Evolutionary conservation across 1,140 invertebrate species (phyloP).

Genomic region (Trichonephila clavata): DNA sequence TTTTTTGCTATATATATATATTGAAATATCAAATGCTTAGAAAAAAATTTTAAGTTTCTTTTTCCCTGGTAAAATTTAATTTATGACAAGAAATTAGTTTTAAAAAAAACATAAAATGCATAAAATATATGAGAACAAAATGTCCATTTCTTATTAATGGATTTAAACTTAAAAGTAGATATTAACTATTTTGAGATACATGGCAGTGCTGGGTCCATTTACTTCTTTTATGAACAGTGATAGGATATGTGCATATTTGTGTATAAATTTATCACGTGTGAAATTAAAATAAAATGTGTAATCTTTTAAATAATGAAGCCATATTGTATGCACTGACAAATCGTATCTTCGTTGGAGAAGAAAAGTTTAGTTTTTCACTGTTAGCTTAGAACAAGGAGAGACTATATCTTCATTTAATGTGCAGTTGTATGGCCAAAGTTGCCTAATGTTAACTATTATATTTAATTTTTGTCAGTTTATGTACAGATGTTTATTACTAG

Average conservation of each 20-base stretch:
- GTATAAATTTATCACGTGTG: neutral
- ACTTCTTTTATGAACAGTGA: conserved; percentile 22
- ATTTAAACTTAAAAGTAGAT: neutral
- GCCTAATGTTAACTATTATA: conserved; percentile 39
- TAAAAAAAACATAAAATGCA: neutral
- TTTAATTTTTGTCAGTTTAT: conserved; percentile 62
- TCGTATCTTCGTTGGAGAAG: conserved; percentile 35
- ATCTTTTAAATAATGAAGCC: conserved; percentile 6
- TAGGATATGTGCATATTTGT: neutral
- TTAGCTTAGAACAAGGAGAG: conserved; percentile 40
- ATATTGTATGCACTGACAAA: conserved; percentile 21
- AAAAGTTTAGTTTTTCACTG: conserved; percentile 66
- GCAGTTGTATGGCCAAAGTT: conserved; percentile 41
- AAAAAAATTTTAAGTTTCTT: too few species aligned
- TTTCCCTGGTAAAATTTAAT: too few species aligned
- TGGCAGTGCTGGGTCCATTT: conserved; percentile 40
- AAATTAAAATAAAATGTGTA: neutral
- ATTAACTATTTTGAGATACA: neutral
- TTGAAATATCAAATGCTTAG: too few species aligned
- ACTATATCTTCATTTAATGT: conserved; percentile 21
- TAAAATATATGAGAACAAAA: conserved; percentile 3
- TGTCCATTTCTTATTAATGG: neutral
- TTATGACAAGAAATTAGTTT: too few species aligned
- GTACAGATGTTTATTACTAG: conserved; percentile 71
- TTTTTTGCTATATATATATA: too few species aligned